Evolutionary conservation across 2,113 vertebrate species (phyloP).

Genomic region (Hippocampus barbouri): DNA sequence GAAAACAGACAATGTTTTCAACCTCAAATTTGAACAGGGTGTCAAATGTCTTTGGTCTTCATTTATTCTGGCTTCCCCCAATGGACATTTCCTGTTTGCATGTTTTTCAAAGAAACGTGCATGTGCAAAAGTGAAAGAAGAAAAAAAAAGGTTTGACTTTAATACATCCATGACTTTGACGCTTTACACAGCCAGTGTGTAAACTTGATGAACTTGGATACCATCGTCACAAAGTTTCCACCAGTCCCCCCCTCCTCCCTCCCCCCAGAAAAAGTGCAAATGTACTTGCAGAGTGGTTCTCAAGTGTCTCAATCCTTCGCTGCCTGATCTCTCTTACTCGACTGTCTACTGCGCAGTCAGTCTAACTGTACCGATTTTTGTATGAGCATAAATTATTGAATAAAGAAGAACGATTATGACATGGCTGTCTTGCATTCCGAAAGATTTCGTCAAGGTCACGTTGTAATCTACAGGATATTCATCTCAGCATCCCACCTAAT

Average conservation of each 20-base stretch:
- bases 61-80: constrained; percentile 75
- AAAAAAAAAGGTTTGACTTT: constrained; percentile 76
- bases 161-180: constrained; percentile 80
- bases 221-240: constrained; percentile 42
- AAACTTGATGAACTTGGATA: constrained; percentile 81
- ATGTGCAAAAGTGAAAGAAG: constrained; percentile 73
- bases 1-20: constrained; percentile 15
- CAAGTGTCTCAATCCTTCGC: constrained; percentile 74
- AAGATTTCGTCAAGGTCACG: constrained; percentile 2
- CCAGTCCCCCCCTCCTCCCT: constrained; percentile 21
- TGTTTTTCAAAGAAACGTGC: constrained; percentile 88
- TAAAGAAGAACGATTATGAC: constrained; percentile 73
- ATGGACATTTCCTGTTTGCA: constrained; percentile 87
- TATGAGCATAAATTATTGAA: constrained; percentile 91
- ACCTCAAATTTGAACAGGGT: constrained; percentile 53
- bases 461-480: neutral
- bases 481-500: too few relatives aligned
- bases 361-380: constrained; percentile 91
- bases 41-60: constrained; percentile 76
- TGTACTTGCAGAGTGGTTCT: constrained; percentile 52
- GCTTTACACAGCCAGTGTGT: constrained; percentile 83
- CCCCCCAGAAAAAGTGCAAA: constrained; percentile 19
- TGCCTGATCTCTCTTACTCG: constrained; percentile 80
- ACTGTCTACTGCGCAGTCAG: constrained; percentile 84
- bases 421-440: constrained; percentile 12